Percentiles rank a stretch among this genome's conserved stretches.
These are phyloP conservation scores for Manis pentadactyla DNA, from an alignment of 2,797 vertebrate genomes.

Conservation along the genomic window DNA sequence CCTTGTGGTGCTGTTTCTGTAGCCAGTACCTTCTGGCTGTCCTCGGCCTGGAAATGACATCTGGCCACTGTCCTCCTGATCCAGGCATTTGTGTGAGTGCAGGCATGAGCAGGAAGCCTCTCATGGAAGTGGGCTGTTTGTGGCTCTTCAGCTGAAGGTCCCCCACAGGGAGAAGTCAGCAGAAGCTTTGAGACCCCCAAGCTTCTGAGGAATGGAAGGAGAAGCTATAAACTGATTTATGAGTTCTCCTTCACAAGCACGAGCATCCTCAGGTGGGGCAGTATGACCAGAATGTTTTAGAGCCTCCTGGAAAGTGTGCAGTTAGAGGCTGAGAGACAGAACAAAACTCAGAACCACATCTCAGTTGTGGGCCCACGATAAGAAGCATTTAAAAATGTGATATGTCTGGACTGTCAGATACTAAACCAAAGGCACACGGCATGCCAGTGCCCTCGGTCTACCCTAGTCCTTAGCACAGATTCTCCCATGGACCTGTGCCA, in stretches of 20 bases:
- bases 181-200: background rate
- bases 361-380: background rate
- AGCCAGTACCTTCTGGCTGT: background rate
- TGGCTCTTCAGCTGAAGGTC: background rate
- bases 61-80: background rate
- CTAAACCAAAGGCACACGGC: background rate
- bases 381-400: background rate
- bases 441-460: background rate
- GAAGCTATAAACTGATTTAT: background rate
- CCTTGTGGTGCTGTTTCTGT: background rate
- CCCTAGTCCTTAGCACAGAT: background rate
- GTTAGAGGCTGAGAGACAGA: background rate
- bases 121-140: no score
- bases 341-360: background rate
- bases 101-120: no score
- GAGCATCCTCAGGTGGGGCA: no score
- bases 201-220: background rate
- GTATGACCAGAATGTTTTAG: fast-evolving
- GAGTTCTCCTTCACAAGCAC: background rate
- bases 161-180: background rate
- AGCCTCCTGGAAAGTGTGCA: background rate
- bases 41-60: background rate
- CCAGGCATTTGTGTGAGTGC: no score
- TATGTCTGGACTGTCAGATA: background rate
- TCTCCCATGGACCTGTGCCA: fast-evolving